These are phyloP conservation scores for Chlorodrepanis virens DNA, from an alignment of 2,113 vertebrate genomes.

Conservation along the genomic window DNA sequence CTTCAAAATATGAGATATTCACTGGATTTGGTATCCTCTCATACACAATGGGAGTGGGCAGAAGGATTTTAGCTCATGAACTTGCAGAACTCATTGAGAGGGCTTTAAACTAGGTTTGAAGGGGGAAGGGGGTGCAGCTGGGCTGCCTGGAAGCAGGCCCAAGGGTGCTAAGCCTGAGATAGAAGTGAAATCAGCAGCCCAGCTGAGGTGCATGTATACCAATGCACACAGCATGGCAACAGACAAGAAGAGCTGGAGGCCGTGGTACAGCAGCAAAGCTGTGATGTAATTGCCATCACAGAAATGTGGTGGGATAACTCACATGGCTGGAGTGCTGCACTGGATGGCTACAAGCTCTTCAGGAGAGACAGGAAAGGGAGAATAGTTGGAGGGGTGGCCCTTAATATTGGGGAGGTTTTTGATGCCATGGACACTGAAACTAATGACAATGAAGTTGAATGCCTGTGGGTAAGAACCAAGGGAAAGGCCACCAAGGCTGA, in stretches of 20 bases:
- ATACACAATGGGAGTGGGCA: background rate
- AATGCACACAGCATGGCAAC: no score
- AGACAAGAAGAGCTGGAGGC: background rate
- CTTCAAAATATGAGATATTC: background rate
- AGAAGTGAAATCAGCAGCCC: background rate
- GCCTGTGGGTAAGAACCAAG: background rate
- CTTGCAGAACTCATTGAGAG: background rate
- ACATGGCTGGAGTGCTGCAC: background rate
- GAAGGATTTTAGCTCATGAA: background rate
- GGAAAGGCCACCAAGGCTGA: background rate
- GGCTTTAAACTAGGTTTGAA: background rate
- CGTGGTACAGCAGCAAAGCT: background rate
- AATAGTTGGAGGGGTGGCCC: background rate
- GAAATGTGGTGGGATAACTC: background rate
- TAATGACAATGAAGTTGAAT: background rate
- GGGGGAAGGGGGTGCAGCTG: background rate
- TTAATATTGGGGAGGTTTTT: background rate
- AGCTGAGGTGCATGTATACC: no score
- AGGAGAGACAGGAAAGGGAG: background rate
- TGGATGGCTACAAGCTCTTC: background rate
- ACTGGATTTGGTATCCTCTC: background rate
- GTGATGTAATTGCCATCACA: background rate
- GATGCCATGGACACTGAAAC: background rate
- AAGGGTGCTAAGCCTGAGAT: background rate
- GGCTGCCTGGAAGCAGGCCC: background rate